Percentiles rank a stretch among this genome's conserved stretches.
Evolutionary conservation across 2,797 vertebrate species (phyloP).

Genomic region (Spondyliosoma cantharus): DNA sequence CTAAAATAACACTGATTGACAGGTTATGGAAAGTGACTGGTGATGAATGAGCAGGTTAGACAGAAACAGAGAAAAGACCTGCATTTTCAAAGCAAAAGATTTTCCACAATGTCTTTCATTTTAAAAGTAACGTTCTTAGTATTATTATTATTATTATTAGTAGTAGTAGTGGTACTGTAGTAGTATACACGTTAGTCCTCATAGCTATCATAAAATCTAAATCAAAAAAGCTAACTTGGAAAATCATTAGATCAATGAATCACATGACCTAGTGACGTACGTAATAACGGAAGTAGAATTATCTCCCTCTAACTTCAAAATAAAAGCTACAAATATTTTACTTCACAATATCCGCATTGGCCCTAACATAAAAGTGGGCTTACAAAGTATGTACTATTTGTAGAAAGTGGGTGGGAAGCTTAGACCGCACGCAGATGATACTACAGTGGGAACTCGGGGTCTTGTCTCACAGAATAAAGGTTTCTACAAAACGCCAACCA

Average conservation of each 20-base stretch:
- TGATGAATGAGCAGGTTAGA: not conserved
- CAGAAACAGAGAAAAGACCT: not conserved
- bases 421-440: accelerated
- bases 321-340: constrained; percentile 15
- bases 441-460: accelerated
- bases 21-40: not conserved
- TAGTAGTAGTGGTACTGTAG: too few relatives aligned
- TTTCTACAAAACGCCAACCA: accelerated
- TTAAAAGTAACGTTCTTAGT: too few relatives aligned
- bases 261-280: constrained; percentile 40
- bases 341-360: not conserved
- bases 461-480: not conserved
- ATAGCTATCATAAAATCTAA: too few relatives aligned
- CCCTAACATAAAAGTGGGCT: accelerated
- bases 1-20: constrained; percentile 3
- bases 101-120: not conserved
- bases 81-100: constrained; percentile 18
- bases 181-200: too few relatives aligned
- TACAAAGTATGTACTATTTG: not conserved
- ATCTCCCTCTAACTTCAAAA: constrained; percentile 53
- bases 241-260: constrained; percentile 8
- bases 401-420: accelerated
- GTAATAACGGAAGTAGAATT: constrained; percentile 19
- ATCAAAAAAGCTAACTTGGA: not conserved
- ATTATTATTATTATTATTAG: not conserved